phyloP scores from a whole-genome alignment of 1,140 invertebrate genomes.

The Scaptodrosophila lebanonensis region DNA sequence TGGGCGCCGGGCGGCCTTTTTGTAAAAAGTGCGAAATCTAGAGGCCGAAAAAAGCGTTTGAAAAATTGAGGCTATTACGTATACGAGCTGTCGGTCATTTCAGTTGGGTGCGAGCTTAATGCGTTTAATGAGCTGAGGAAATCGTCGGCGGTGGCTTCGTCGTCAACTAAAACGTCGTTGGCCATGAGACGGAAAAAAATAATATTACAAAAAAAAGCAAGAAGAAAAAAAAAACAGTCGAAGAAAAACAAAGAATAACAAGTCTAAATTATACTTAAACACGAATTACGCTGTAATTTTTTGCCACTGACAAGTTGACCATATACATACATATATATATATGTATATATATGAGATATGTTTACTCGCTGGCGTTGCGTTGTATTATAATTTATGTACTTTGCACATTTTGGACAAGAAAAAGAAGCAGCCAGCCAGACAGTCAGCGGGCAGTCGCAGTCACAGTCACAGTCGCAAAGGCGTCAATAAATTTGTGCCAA shows the following conservation, averaged over 20 bases:
- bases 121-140: slow-evolving; percentile 51
- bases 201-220: slow-evolving; percentile 14
- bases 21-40: too few species aligned
- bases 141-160: slow-evolving; percentile 14
- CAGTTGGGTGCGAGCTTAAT: slow-evolving; percentile 1
- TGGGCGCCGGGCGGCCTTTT: too few species aligned
- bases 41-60: too few species aligned
- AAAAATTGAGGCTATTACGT: too few species aligned
- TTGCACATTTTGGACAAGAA: not conserved
- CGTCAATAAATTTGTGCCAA: slow-evolving; percentile 13
- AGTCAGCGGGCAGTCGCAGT: too few species aligned
- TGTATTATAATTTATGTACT: not conserved
- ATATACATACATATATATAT: slow-evolving; percentile 3
- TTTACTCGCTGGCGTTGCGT: too few species aligned
- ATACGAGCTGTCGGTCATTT: too few species aligned
- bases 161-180: slow-evolving; percentile 9
- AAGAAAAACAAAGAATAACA: too few species aligned
- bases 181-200: slow-evolving; percentile 27
- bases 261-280: slow-evolving; percentile 18
- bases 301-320: slow-evolving; percentile 11
- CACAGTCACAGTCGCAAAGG: slow-evolving; percentile 11
- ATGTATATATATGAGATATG: too few species aligned
- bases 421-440: not conserved
- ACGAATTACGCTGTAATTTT: not conserved
- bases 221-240: slow-evolving; percentile 19